phyloP scores from a whole-genome alignment of 1,140 invertebrate species.

The Drosophila tani region DNA sequence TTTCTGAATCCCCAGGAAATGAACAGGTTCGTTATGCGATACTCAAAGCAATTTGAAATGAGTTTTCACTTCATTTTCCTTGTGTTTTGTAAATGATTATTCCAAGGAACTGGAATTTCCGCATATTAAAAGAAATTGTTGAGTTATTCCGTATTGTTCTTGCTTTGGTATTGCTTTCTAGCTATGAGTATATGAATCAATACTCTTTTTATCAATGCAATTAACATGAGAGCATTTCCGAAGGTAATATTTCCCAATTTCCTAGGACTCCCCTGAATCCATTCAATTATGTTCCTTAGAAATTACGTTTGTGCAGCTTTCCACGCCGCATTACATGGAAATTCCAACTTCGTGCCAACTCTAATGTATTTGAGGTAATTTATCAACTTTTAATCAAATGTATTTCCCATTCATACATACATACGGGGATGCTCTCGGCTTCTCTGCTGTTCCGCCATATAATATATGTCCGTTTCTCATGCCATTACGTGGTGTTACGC shows the following conservation, averaged over 20 bases:
- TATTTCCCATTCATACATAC: constrained; percentile 14
- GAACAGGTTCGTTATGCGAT: constrained; percentile 14
- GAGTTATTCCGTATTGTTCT: neutral
- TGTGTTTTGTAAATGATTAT: neutral
- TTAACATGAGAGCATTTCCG: neutral
- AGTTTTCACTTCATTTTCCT: neutral
- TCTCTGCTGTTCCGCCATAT: constrained; percentile 24
- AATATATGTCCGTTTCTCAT: constrained; percentile 74
- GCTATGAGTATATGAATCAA: neutral
- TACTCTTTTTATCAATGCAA: neutral
- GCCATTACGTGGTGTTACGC: constrained; percentile 71
- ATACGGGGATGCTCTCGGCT: constrained; percentile 23
- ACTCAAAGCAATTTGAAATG: neutral
- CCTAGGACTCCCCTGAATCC: neutral
- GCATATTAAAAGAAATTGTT: neutral
- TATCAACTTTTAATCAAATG: constrained; percentile 66
- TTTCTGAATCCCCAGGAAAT: constrained; percentile 19
- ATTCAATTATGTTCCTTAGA: neutral
- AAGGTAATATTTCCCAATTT: neutral
- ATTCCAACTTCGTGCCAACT: constrained; percentile 41
- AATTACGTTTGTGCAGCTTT: neutral
- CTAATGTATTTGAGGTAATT: constrained; percentile 57
- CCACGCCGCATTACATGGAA: neutral
- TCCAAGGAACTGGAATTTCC: neutral
- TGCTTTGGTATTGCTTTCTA: neutral